Evolutionary conservation across 30 jellyfish, hydroid and myxozoan genomes (phyloP).

Genomic region (Pelagia noctiluca): DNA sequence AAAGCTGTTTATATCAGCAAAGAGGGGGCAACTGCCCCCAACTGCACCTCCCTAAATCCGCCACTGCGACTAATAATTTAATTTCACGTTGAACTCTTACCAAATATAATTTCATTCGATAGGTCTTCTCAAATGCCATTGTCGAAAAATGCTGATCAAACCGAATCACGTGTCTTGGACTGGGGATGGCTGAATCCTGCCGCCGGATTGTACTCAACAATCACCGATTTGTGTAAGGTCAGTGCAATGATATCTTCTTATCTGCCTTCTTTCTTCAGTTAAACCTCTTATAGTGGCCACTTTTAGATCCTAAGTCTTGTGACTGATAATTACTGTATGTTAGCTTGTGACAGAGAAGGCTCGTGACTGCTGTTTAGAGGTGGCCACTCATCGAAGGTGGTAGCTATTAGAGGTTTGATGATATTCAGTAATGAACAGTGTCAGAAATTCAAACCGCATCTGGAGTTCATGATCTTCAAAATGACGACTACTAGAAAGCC

Average conservation of each 20-base stretch:
- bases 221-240: slow-evolving; percentile 45
- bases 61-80: not conserved
- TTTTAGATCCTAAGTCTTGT: not conserved
- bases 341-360: not conserved
- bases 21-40: not conserved
- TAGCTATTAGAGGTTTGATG: too few relatives aligned
- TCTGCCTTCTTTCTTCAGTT: not conserved
- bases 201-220: slow-evolving; percentile 82
- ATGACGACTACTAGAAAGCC: too few relatives aligned
- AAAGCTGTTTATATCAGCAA: not conserved
- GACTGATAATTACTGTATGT: not conserved
- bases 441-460: too few relatives aligned
- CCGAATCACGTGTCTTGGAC: slow-evolving; percentile 56
- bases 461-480: too few relatives aligned
- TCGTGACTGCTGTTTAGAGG: not conserved
- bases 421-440: too few relatives aligned
- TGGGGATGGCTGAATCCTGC: slow-evolving; percentile 99
- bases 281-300: not conserved
- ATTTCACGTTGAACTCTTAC: too few relatives aligned
- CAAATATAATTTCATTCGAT: not conserved
- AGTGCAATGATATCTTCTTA: not conserved
- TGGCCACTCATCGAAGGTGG: not conserved
- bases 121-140: slow-evolving; percentile 40
- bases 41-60: not conserved
- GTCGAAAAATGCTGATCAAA: slow-evolving; percentile 37